Conservation (phyloP, 2,888 invertebrate genomes). For the Athetis lepigone region DNA sequence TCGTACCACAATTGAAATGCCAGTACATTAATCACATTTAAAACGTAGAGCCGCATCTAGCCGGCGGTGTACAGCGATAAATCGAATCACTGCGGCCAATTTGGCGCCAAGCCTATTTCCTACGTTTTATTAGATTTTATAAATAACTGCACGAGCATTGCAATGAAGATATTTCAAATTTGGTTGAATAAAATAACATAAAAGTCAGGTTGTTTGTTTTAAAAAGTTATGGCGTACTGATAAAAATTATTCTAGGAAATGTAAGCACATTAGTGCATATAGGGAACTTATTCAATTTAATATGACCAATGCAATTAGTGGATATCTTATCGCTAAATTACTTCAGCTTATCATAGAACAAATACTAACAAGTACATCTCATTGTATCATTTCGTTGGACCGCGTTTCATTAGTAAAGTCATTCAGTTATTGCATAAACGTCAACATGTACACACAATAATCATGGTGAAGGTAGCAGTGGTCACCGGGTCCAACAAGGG, state of each 20-base stretch:
- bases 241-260: too few species aligned
- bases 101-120: constrained; percentile 60
- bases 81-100: constrained; percentile 59
- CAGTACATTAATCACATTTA: constrained; percentile 42
- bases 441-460: constrained; percentile 6
- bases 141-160: constrained; percentile 56
- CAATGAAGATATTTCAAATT: constrained; percentile 52
- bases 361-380: constrained; percentile 9
- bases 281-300: too few species aligned
- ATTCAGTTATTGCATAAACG: constrained; percentile 16
- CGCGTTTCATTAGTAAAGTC: constrained; percentile 18
- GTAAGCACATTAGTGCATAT: too few species aligned
- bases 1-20: constrained; percentile 20
- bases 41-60: constrained; percentile 32
- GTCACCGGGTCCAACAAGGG: constrained; percentile 93
- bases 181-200: constrained; percentile 34
- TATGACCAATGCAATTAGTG: constrained; percentile 1
- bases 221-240: too few species aligned
- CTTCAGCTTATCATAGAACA: constrained; percentile 21
- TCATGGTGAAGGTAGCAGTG: constrained; percentile 66
- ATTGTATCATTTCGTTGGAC: constrained; percentile 23
- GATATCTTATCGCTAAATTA: constrained; percentile 34
- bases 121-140: constrained; percentile 58
- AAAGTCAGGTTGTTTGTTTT: background rate
- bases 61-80: constrained; percentile 41